Conservation (phyloP, 2,113 vertebrate genomes). For the Labeo catla region DNA sequence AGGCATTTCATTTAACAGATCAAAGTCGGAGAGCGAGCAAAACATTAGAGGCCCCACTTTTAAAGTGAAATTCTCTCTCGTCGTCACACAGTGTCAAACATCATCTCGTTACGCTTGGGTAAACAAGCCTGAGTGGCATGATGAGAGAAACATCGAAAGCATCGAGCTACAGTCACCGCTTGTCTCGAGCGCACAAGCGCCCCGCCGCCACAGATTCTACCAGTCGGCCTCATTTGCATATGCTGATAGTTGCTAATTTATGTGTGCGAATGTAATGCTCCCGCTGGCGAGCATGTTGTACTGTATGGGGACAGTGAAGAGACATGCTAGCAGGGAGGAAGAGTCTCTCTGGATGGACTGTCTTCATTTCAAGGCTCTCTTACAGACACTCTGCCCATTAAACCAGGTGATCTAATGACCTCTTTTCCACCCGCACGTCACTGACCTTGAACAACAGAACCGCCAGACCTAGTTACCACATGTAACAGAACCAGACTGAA, state of each 20-base stretch:
- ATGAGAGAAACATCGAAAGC: constrained; percentile 15
- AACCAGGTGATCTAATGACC: not conserved
- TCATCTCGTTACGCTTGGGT: constrained; percentile 17
- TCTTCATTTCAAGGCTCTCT: constrained; percentile 21
- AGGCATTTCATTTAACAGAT: constrained; percentile 43
- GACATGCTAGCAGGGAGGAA: not conserved
- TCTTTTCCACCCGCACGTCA: not conserved
- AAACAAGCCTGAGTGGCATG: constrained; percentile 35
- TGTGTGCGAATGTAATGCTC: constrained; percentile 14
- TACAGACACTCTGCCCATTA: not conserved
- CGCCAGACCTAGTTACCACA: not conserved
- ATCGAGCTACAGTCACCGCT: not conserved
- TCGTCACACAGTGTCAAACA: constrained; percentile 32
- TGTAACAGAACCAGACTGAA: constrained; percentile 8
- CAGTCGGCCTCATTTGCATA: constrained; percentile 5
- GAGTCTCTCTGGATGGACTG: constrained; percentile 4
- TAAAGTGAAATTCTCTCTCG: constrained; percentile 23
- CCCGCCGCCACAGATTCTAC: not conserved
- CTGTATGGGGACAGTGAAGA: not conserved
- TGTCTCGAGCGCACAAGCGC: not conserved
- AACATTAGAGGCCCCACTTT: constrained; percentile 24
- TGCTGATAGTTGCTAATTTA: constrained; percentile 37
- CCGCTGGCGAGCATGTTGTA: not conserved
- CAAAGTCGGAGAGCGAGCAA: constrained; percentile 27
- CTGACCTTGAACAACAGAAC: not conserved